phyloP scores from a whole-genome alignment of 2,113 vertebrate species.

The Apeltes quadracus region DNA sequence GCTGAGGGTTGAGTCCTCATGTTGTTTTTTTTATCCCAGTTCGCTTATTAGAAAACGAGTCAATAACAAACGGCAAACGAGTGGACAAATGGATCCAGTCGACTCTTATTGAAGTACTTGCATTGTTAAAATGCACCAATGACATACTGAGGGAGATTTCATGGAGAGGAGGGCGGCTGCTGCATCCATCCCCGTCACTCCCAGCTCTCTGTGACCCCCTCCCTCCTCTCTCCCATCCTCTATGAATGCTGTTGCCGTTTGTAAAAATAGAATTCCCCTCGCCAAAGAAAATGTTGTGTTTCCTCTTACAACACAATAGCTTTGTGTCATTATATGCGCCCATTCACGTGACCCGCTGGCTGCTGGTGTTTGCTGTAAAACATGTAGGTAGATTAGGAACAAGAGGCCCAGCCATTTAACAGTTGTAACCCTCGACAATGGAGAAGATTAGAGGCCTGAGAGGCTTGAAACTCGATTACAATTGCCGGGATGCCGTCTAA shows the following conservation, averaged over 20 bases:
- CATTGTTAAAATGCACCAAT: slow-evolving; percentile 53
- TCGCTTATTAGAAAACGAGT: slow-evolving; percentile 20
- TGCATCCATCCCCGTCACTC: slow-evolving; percentile 45
- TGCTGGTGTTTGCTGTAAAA: slow-evolving; percentile 65
- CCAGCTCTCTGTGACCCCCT: slow-evolving; percentile 21
- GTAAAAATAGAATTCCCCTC: slow-evolving; percentile 72
- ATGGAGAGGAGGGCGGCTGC: slow-evolving; percentile 38
- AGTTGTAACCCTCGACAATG: slow-evolving; percentile 76
- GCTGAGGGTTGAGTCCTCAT: slow-evolving; percentile 75
- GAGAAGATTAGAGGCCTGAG: slow-evolving; percentile 77
- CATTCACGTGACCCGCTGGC: slow-evolving; percentile 39
- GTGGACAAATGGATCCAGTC: slow-evolving; percentile 15
- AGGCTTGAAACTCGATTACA: slow-evolving; percentile 79
- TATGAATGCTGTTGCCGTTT: slow-evolving; percentile 41
- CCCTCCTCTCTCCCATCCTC: slow-evolving; percentile 16
- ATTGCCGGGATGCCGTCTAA: slow-evolving; percentile 71
- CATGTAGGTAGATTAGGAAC: slow-evolving; percentile 68
- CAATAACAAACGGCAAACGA: slow-evolving; percentile 4
- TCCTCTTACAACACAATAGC: slow-evolving; percentile 69
- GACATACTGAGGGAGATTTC: slow-evolving; percentile 52
- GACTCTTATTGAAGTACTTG: slow-evolving; percentile 33
- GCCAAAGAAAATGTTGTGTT: slow-evolving; percentile 67
- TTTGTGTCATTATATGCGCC: slow-evolving; percentile 45
- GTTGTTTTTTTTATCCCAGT: slow-evolving; percentile 46
- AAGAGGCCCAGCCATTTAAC: slow-evolving; percentile 69